phyloP scores from a whole-genome alignment of 2,113 vertebrate genomes.

The Pitta sordida region DNA sequence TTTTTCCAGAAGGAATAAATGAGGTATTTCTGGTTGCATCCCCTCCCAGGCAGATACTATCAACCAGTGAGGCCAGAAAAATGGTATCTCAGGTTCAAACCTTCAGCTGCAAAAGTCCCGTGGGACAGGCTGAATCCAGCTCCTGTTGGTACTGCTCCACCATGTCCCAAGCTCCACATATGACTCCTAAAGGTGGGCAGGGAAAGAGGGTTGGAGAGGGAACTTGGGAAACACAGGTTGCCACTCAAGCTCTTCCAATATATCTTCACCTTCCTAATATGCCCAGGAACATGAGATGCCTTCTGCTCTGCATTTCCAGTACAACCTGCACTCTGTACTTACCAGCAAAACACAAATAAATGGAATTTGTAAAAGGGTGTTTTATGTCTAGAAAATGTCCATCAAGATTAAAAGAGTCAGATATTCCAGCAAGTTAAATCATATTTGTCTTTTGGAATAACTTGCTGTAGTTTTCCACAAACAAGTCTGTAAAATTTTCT shows the following conservation, averaged over 20 bases:
- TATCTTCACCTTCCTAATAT: not conserved
- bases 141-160: not conserved
- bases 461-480: not conserved
- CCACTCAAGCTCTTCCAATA: not conserved
- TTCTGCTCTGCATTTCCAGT: not conserved
- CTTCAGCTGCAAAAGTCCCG: not conserved
- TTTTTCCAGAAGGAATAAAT: not conserved
- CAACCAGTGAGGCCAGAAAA: not conserved
- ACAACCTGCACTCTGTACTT: not conserved
- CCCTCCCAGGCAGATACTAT: not conserved
- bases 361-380: not conserved
- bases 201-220: not conserved
- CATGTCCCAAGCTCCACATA: not conserved
- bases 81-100: not conserved
- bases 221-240: not conserved
- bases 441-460: not conserved
- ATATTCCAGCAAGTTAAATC: not conserved
- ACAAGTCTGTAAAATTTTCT: not conserved
- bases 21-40: not conserved
- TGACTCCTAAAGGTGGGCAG: not conserved
- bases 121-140: not conserved
- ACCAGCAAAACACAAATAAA: not conserved
- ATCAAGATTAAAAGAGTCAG: not conserved
- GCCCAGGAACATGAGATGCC: not conserved
- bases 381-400: not conserved